Evolutionary conservation across 2,888 invertebrate species (phyloP).

Genomic region (Rhyacophila evoluta): DNA sequence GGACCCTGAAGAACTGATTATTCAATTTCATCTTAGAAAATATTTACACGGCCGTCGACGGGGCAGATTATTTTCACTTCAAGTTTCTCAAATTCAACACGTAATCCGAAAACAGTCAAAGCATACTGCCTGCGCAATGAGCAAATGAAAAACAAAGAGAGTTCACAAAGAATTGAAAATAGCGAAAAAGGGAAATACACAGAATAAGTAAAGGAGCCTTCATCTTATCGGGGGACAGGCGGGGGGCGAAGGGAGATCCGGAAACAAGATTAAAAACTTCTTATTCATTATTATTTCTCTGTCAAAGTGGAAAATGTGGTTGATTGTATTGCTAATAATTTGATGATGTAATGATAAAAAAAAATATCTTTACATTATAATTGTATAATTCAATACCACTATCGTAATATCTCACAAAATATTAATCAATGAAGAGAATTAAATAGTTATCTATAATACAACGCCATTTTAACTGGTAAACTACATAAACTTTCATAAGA

Average conservation of each 20-base stretch:
- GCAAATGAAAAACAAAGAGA: conserved; percentile 54
- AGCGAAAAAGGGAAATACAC: conserved; percentile 52
- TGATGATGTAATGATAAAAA: too few relatives aligned
- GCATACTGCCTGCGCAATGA: conserved; percentile 51
- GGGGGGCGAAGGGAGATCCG: conserved; percentile 42
- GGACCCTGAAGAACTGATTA: conserved; percentile 49
- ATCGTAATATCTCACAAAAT: too few relatives aligned
- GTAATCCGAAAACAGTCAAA: conserved; percentile 53
- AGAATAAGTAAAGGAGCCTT: conserved; percentile 26
- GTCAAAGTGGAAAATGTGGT: conserved; percentile 39
- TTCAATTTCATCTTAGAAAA: conserved; percentile 54
- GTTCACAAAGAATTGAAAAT: conserved; percentile 53
- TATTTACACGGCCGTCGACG: conserved; percentile 52
- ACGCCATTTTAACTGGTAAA: too few relatives aligned
- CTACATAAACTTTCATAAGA: too few relatives aligned
- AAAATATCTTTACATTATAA: too few relatives aligned
- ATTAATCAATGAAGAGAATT: too few relatives aligned
- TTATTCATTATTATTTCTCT: conserved; percentile 46
- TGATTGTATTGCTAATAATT: background rate
- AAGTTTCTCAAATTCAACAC: conserved; percentile 55
- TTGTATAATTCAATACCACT: too few relatives aligned
- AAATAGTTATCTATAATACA: too few relatives aligned
- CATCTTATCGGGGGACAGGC: conserved; percentile 28
- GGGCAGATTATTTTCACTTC: conserved; percentile 54
- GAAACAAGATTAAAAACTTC: conserved; percentile 54